Conservation (phyloP, 1,140 invertebrate species). For the Temnothorax longispinosus region DNA sequence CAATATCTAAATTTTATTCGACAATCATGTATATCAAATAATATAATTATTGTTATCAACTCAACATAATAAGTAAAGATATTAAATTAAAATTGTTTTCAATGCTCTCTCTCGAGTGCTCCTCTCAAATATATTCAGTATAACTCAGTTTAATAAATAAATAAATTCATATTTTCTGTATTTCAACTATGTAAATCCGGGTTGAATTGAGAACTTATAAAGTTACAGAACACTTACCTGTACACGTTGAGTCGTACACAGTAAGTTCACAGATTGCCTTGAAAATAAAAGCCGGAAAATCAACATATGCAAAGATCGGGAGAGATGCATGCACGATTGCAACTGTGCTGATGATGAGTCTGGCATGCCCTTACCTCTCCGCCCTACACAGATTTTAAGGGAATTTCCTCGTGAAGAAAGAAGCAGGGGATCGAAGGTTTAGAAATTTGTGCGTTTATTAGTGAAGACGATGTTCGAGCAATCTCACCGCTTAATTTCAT, state of each 20-base stretch:
- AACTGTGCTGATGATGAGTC: constrained; percentile 48
- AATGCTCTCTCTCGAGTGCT: background rate
- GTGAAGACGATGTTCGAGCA: constrained; percentile 79
- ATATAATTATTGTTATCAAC: background rate
- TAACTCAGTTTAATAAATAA: background rate
- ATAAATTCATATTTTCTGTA: background rate
- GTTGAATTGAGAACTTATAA: background rate
- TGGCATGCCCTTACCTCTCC: constrained; percentile 33
- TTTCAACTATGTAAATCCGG: background rate
- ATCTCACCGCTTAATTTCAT: constrained; percentile 50
- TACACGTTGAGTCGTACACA: background rate
- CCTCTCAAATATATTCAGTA: background rate
- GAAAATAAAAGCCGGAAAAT: background rate
- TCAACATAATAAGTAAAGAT: background rate
- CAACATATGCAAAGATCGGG: constrained; percentile 44
- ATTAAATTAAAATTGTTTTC: constrained; percentile 3
- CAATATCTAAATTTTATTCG: background rate
- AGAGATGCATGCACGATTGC: constrained; percentile 54
- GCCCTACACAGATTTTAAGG: constrained; percentile 47
- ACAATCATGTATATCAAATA: background rate
- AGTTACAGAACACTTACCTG: constrained; percentile 31
- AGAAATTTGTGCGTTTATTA: constrained; percentile 87
- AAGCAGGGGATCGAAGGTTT: constrained; percentile 81
- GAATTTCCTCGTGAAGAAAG: constrained; percentile 77
- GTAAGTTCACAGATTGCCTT: background rate